phyloP scores from a whole-genome alignment of 1,140 invertebrate species.

The Archivesica marissinica region DNA sequence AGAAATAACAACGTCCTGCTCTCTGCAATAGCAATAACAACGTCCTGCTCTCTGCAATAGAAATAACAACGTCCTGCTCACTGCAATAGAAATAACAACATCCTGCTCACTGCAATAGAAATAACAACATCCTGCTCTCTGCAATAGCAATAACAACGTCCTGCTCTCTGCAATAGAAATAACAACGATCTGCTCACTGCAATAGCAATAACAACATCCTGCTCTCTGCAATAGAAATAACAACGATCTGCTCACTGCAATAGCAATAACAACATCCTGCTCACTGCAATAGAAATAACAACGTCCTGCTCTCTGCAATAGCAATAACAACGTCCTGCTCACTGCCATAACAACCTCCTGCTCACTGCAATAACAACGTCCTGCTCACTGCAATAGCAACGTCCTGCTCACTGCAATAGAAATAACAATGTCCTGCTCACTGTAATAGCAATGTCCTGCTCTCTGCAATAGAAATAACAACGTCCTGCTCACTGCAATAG shows the following conservation, averaged over 20 bases:
- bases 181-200: slow-evolving; percentile 81
- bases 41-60: slow-evolving; percentile 73
- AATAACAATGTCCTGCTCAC: slow-evolving; percentile 75
- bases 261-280: slow-evolving; percentile 78
- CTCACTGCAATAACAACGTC: slow-evolving; percentile 77
- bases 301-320: slow-evolving; percentile 73
- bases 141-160: slow-evolving; percentile 76
- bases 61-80: slow-evolving; percentile 78
- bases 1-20: slow-evolving; percentile 79
- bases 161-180: slow-evolving; percentile 77
- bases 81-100: slow-evolving; percentile 75
- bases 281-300: slow-evolving; percentile 73
- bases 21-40: slow-evolving; percentile 69
- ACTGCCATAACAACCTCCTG: slow-evolving; percentile 79
- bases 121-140: no score
- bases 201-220: not conserved
- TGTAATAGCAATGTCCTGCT: slow-evolving; percentile 78
- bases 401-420: slow-evolving; percentile 78
- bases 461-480: slow-evolving; percentile 69
- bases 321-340: slow-evolving; percentile 78
- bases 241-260: slow-evolving; percentile 79
- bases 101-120: slow-evolving; percentile 78
- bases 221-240: slow-evolving; percentile 74
- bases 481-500: slow-evolving; percentile 73
- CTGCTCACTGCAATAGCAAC: slow-evolving; percentile 77